A percentile compares a stretch with the other conserved stretches of the same genome.
Conservation (phyloP, 2,797 vertebrate genomes). For the Hydrocynus forskahlii region DNA sequence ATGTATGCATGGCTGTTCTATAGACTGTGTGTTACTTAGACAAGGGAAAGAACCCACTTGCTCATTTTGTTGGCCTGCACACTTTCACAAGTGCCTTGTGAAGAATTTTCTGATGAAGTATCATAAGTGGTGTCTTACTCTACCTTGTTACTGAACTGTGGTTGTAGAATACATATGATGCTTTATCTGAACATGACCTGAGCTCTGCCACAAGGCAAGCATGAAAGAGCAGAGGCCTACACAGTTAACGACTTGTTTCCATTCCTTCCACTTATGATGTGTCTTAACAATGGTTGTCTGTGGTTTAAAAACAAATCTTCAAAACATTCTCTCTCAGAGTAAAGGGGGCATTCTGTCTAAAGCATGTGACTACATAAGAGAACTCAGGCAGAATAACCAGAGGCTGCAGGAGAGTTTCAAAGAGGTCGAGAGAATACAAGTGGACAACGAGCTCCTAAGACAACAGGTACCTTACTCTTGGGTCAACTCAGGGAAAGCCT, state of each 20-base stretch:
- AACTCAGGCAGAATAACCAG: conserved; percentile 91
- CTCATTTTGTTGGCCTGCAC: neutral
- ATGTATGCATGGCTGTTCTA: neutral
- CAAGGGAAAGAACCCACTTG: neutral
- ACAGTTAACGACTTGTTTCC: neutral
- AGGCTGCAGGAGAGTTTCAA: conserved; percentile 90
- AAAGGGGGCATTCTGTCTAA: conserved; percentile 95
- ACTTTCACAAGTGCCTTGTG: neutral
- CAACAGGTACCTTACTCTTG: conserved; percentile 80
- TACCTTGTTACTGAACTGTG: neutral
- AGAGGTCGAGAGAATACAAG: conserved; percentile 88
- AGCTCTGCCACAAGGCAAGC: neutral
- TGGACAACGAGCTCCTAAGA: conserved; percentile 91
- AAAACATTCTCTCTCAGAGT: conserved; percentile 74
- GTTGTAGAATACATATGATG: neutral
- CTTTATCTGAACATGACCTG: neutral
- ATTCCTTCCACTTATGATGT: neutral
- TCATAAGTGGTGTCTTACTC: neutral
- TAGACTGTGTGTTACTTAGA: neutral
- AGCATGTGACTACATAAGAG: conserved; percentile 92
- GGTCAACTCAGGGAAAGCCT: neutral
- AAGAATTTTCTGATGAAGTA: neutral
- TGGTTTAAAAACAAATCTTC: neutral
- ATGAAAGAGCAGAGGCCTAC: neutral
- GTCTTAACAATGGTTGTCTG: neutral